Conservation (phyloP, 2,888 invertebrate species). For the Scelioninae gen. 1 region DNA sequence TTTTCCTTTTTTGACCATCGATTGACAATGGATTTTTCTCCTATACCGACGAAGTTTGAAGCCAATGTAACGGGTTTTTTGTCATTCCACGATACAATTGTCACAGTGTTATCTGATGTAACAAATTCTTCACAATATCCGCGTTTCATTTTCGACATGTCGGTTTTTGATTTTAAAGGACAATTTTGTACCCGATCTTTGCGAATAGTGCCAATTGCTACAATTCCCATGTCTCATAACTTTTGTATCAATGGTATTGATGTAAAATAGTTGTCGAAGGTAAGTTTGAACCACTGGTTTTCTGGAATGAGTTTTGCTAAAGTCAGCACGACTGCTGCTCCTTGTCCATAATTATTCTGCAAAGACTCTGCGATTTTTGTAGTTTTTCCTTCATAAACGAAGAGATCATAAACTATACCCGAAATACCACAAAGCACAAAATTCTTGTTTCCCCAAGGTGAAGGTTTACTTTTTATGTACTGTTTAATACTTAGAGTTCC, state of each 20-base stretch:
- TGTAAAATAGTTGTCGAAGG: constrained; percentile 28
- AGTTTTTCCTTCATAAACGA: constrained; percentile 72
- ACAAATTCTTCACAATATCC: constrained; percentile 15
- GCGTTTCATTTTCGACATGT: constrained; percentile 2
- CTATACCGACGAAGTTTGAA: constrained; percentile 9
- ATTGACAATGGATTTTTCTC: constrained; percentile 12
- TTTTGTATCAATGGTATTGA: constrained; percentile 3
- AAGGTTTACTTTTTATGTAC: constrained; percentile 75
- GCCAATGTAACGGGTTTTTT: constrained; percentile 18
- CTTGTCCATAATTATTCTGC: constrained; percentile 49
- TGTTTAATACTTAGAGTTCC: constrained; percentile 74
- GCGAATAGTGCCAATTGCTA: constrained; percentile 22
- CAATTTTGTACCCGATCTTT: constrained; percentile 4
- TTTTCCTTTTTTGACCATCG: constrained; percentile 20
- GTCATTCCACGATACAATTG: constrained; percentile 25
- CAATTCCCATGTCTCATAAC: not conserved
- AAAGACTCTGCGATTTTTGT: constrained; percentile 67
- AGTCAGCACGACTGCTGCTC: constrained; percentile 63
- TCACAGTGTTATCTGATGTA: constrained; percentile 1
- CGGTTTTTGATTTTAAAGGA: constrained; percentile 14
- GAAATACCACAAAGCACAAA: constrained; percentile 72
- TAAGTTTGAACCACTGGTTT: constrained; percentile 4
- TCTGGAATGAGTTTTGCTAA: constrained; percentile 20
- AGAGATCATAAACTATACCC: constrained; percentile 72
- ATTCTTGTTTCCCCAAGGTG: constrained; percentile 75